These are phyloP conservation scores for Salarias fasciatus DNA, from an alignment of 2,797 vertebrate species.

Conservation along the genomic window DNA sequence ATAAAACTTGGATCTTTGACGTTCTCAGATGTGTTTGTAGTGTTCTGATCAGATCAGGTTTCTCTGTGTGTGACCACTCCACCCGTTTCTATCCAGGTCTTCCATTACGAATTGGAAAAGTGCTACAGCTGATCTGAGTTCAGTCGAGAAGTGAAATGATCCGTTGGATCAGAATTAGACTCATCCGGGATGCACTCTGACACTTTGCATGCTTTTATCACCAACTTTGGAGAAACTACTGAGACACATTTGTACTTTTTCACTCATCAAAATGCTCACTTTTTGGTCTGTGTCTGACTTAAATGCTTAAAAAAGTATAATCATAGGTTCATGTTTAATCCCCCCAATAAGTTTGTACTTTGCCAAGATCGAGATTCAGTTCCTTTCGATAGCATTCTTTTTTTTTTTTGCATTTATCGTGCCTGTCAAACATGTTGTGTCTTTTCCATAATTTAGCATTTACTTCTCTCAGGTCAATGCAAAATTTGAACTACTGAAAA, in stretches of 20 bases:
- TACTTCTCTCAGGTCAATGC: slow-evolving; percentile 57
- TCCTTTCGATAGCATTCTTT: no score
- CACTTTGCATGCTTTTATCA: slow-evolving; percentile 67
- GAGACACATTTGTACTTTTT: slow-evolving; percentile 44
- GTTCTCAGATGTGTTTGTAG: neutral
- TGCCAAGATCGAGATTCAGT: no score
- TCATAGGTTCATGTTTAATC: neutral
- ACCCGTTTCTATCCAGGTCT: slow-evolving; percentile 57
- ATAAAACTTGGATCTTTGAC: no score
- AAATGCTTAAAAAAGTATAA: no score
- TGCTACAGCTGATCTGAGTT: slow-evolving; percentile 43
- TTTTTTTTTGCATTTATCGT: no score
- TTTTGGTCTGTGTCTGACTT: neutral
- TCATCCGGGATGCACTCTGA: slow-evolving; percentile 46
- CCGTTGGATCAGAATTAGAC: slow-evolving; percentile 6
- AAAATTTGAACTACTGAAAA: slow-evolving; percentile 19
- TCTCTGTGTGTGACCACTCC: neutral
- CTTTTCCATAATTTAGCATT: slow-evolving; percentile 20
- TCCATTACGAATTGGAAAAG: slow-evolving; percentile 61
- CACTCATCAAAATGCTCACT: neutral
- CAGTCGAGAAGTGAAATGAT: slow-evolving; percentile 14
- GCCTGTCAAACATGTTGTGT: neutral
- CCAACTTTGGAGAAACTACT: slow-evolving; percentile 24
- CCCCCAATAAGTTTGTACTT: neutral
- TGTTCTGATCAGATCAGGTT: no score